Evolutionary conservation across 2,888 invertebrate species (phyloP).

Genomic region (Plebejus anna): DNA sequence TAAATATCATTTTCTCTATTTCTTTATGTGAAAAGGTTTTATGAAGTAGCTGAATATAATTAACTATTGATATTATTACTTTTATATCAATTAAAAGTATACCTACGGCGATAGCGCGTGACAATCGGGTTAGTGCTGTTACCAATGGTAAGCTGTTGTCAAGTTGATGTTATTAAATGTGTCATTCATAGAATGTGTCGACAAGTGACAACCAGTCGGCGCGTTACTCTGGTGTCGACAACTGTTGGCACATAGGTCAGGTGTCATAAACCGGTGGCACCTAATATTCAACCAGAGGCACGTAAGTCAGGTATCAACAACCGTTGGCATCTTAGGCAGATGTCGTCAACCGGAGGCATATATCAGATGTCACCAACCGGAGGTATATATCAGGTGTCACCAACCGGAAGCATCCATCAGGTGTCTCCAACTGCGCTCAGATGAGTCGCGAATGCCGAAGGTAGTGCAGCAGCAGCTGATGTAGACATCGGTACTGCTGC

Average conservation of each 20-base stretch:
- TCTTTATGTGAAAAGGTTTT: neutral
- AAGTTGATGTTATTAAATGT: too few relatives aligned
- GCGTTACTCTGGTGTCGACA: neutral
- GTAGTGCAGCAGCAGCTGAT: slow-evolving; percentile 90
- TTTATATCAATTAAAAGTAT: too few relatives aligned
- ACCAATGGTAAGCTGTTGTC: too few relatives aligned
- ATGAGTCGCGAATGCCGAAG: slow-evolving; percentile 93
- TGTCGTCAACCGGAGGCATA: neutral
- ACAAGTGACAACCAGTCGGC: neutral
- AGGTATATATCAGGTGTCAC: neutral
- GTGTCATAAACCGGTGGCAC: neutral
- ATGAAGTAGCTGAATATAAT: too few relatives aligned
- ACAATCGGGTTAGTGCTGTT: too few relatives aligned
- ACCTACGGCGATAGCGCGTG: too few relatives aligned
- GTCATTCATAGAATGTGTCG: too few relatives aligned
- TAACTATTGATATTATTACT: too few relatives aligned
- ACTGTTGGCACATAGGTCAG: neutral
- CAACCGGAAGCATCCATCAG: neutral
- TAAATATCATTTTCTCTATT: neutral
- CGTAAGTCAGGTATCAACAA: neutral
- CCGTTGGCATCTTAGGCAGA: neutral
- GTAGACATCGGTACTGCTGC: slow-evolving; percentile 93
- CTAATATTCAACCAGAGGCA: neutral
- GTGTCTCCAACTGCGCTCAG: slow-evolving; percentile 48
- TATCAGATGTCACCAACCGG: neutral